Base-by-base conservation (phyloP, 1,140 invertebrate genomes). In the Himalopsyche phryganea region DNA sequence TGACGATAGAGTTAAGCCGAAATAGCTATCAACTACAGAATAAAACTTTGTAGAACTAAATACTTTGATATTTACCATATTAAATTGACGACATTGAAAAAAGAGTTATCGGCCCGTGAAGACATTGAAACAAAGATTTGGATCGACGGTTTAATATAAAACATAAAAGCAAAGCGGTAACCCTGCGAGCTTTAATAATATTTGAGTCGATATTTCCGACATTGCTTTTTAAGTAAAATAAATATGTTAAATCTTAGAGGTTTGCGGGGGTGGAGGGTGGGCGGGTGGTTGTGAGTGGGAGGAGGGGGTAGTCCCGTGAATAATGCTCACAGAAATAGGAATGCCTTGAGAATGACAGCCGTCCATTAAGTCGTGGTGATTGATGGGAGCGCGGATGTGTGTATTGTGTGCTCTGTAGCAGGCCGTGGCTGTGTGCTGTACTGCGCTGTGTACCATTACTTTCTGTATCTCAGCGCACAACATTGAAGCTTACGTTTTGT, bases 261-360 rank as follows among this genome's bases (percentile, higher is more conserved):
- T 47, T 58, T 50, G 19, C 38, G 18, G 18, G 40, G 23, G 10
- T 14, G 14, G 47, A 13, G 14, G 49, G 4, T 35, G 15, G 10
- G 35, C 4, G 53, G 49, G 42, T 9, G 50, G 40, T 20, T n/a
- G 36, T 17, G 19, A 50, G 38, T 23, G 20, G 38, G 41, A 17
- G 23, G 28, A 47, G 53, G 53, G 48, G 50, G 17, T 38, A 23
- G 49, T 40, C 46, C 49, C 47, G 61, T 64, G 62, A 64, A 64
- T 64, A 64, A 64, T 64, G 62, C 54, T 57, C 62, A 64, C 62
- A 64, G 58, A 64, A 60, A 64, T 60, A 64, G 62, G 62, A 64
- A 64, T 64, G 58, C 62, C 58, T 64, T 64, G 62, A 64, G 62
- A 64, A 60, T 64, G 62, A 64, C 62, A 64, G 62, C 14, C 62